Conservation (phyloP, 2,797 vertebrate genomes). For the Epinephelus malabaricus region DNA sequence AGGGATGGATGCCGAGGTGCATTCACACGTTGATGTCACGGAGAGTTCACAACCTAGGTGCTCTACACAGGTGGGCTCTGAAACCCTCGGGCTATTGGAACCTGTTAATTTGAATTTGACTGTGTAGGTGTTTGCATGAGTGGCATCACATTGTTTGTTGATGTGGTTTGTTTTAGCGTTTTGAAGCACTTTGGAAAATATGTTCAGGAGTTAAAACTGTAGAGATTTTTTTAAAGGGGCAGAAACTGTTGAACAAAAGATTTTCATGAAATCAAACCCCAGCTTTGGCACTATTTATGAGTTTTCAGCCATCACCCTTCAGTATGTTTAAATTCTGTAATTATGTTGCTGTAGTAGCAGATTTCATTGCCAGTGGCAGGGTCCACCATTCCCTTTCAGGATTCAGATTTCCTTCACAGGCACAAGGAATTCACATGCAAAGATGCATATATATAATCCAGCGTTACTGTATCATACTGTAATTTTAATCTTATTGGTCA, state of each 20-base stretch:
- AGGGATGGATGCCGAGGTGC: conserved; percentile 63
- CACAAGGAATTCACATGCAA: background rate
- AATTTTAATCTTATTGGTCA: background rate
- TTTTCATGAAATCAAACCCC: background rate
- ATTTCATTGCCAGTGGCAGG: background rate
- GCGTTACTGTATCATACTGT: background rate
- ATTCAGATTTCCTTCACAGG: background rate
- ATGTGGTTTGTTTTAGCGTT: conserved; percentile 5
- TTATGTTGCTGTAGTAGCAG: background rate
- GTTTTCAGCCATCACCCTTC: background rate
- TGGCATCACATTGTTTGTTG: conserved; percentile 31
- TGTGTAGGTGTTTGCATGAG: conserved; percentile 55
- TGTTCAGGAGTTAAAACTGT: background rate
- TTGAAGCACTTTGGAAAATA: background rate
- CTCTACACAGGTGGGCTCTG: conserved; percentile 66
- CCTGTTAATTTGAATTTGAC: conserved; percentile 65
- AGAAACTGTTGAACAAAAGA: background rate
- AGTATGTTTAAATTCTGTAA: background rate
- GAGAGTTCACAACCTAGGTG: conserved; percentile 74
- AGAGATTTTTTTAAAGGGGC: background rate
- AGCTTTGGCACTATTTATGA: background rate
- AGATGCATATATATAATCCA: background rate
- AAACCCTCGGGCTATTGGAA: conserved; percentile 51
- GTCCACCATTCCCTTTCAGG: background rate
- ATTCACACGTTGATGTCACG: conserved; percentile 74